Percentiles rank a stretch among this genome's conserved stretches.
Evolutionary conservation across 2,113 vertebrate species (phyloP).

Genomic region (Thymallus thymallus): DNA sequence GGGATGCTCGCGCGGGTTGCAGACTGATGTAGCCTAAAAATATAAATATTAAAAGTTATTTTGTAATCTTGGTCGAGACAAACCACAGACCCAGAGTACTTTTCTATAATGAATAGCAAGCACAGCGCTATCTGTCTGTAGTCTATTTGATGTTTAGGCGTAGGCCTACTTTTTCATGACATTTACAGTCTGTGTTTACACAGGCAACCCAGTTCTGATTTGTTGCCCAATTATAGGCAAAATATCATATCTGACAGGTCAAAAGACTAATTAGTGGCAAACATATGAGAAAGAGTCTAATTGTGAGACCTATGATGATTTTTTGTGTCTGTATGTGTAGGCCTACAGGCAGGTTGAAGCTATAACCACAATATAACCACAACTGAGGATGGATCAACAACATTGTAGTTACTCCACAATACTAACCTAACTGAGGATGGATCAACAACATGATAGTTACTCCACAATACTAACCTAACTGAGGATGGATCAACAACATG

Average conservation of each 20-base stretch:
- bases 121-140: neutral
- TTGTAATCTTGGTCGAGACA: too few relatives aligned
- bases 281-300: neutral
- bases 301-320: neutral
- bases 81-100: too few relatives aligned
- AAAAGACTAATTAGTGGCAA: neutral
- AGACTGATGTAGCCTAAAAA: neutral
- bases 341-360: neutral
- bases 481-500: too few relatives aligned
- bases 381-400: too few relatives aligned
- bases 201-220: too few relatives aligned
- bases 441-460: too few relatives aligned
- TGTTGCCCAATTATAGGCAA: too few relatives aligned
- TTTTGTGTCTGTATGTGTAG: neutral
- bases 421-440: too few relatives aligned
- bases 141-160: neutral
- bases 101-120: too few relatives aligned
- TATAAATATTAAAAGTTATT: neutral
- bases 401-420: too few relatives aligned
- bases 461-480: too few relatives aligned
- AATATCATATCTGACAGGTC: too few relatives aligned
- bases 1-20: neutral
- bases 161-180: neutral
- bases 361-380: slow-evolving; percentile 11
- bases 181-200: neutral